Base-by-base conservation (phyloP, 2,113 vertebrate species). In the Hydrochoerus hydrochaeris region DNA sequence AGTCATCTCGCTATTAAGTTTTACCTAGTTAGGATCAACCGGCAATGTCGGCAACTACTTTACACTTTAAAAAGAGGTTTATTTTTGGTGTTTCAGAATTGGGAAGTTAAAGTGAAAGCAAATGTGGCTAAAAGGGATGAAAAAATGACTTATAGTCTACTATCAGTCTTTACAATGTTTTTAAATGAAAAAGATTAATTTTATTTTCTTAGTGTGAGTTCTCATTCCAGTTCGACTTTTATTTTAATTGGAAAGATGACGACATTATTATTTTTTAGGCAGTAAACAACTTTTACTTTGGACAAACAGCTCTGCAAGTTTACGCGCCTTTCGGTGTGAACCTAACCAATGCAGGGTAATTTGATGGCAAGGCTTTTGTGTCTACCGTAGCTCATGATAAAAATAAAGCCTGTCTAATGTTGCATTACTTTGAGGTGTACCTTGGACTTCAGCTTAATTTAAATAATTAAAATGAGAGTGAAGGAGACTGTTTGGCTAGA, bases 241-340 rank as follows among this genome's bases (percentile, higher is more conserved):
- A 11, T 69, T n/a, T 2, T 52, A 20, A 30, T 35, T 80, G 86
- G 38, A 71, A 38, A 63, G 13, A 19, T 85, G 95, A 71, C 32
- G 19, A n/a, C n/a, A n/a, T n/a, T n/a, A n/a, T 65, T 85, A 54
- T 17, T 96, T 24, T 91, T 88, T n/a, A 54, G 83, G 52, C n/a
- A 78, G 1, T 85, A 78, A 89, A 80, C 16, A 83, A 62, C 13
- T 3, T 86, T 96, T 80, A 62, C 17, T 9, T 85, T 80, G 46
- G 71, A 77, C 75, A 93, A 88, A 92, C 28, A 2, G 6, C 30
- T 30, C 28, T 71, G 1, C 7, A 77, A 32, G 38, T 60, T 88
- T 90, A 41, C 85, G 82, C 94, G 8, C 7, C 3, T 86, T 93
- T 95, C 92, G 80, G 44, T 87, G 24, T 90, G 41, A 89, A 57